Base-by-base conservation (phyloP, 2,797 vertebrate species). In the Argentina silus region DNA sequence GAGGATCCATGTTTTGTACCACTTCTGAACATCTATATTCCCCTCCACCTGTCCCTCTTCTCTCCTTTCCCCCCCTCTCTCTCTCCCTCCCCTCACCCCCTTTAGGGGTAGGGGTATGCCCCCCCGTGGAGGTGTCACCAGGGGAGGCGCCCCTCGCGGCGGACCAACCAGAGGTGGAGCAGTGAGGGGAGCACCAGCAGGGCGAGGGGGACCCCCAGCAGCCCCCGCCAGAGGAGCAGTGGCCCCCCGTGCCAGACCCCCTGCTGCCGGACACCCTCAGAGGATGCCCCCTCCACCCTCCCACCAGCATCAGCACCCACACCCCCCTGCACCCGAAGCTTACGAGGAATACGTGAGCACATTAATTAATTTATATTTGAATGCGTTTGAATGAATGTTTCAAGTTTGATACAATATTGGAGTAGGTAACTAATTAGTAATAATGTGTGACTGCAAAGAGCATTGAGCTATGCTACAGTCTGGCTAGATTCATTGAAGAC, bases 291-390 rank as follows among this genome's bases (percentile, higher is more conserved):
- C 91, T 11, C 87, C 89, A 0, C 85, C 89, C 3, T 65, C 88
- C 15, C 94, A 93, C 73, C 96, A 96, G 64, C 95, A 95, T 9
- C 59, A 62, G 14, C 61, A 68, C 51, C 64, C 48, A 6, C 64
- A 66, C 17, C 92, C 93, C 1, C 93, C 96, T 1, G 87, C 95
- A 17, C 84, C 78, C 0, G 93, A 98, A 63, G 89, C 92, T 74
- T 98, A 98, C 0, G 97, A 98, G 65, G 96, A 98, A 87, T 99
- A 98, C 73, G 97, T 98, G 90, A 94, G 97, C 83, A 61, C 14
- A 15, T 47, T 3, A 14, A 56, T 5, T 21, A 4, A 6, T 27
- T 59, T 10, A 21, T 8, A 21, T 27, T 3, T 0, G 4, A 10
- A 19, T 21, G 56, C n/a, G n/a, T n/a, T 57, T 57, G 8, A 23